Base-by-base conservation (phyloP, 1,140 invertebrate species). In the Micrasema minimum region DNA sequence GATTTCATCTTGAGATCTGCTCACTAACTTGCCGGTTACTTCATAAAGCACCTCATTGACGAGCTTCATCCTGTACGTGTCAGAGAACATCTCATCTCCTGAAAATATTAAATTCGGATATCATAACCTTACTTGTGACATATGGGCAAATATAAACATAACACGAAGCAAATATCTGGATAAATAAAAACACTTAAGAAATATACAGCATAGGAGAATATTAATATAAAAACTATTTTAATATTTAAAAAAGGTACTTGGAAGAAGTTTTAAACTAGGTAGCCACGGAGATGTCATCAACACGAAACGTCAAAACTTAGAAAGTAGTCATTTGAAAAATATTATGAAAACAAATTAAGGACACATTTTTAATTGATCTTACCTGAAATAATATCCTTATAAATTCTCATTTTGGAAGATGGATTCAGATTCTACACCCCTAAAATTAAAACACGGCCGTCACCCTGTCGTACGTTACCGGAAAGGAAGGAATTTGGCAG, bases 61-160 rank as follows among this genome's bases (percentile, higher is more conserved):
- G 53, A 98, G 83, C 81, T 97, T 96, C 69, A 97, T 90, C 86
- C 93, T 97, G 82, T 96, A 97, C n/a, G 94, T 93, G 84, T 99
- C 97, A 38, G 96, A 96, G 87, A 97, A 97, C 92, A 99, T 96
- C 86, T 99, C 97, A 83, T 99, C 96, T 77, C 95, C 95, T 94
- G 85, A 80, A 87, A 88, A 78, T 79, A 80, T 77, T 59, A 68
- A 26, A 69, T 31, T 48, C 23, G 66, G 38, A 26, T 23, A 31
- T 31, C 43, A 45, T 64, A 64, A 64, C 59, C 59, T 43, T 20
- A 46, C 20, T 16, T 57, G 7, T 22, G 22, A 64, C 59, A 64
- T 64, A 64, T 48, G 59, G 59, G 45, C 10, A 46, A 64, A 46
- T 23, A 22, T 64, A 64, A 64, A 64, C 23, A 55, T 31, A 31